These are phyloP conservation scores for Coptodon rendalli DNA, from an alignment of 2,113 vertebrate genomes.

Conservation along the genomic window DNA sequence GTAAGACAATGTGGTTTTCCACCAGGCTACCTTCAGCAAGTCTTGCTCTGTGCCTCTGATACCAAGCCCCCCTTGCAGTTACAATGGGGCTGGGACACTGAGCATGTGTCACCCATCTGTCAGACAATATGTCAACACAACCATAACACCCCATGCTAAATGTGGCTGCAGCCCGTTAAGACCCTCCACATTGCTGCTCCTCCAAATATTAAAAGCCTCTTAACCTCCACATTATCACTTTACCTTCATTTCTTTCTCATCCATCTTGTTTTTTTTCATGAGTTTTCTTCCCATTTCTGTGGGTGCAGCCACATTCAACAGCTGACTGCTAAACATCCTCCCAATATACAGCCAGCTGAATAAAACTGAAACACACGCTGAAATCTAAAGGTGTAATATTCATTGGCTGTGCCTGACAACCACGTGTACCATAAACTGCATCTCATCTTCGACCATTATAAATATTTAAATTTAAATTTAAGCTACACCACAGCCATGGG, in stretches of 20 bases:
- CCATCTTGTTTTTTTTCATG: neutral
- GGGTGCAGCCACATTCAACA: neutral
- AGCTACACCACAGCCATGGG: neutral
- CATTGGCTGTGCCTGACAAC: neutral
- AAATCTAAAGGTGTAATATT: neutral
- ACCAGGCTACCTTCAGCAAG: neutral
- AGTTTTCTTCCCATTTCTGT: neutral
- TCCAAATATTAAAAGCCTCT: neutral
- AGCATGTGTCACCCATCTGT: slow-evolving; percentile 57
- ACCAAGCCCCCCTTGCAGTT: neutral
- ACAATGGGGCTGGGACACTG: slow-evolving; percentile 12
- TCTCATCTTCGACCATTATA: neutral
- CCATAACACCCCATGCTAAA: slow-evolving; percentile 8
- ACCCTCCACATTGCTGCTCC: neutral
- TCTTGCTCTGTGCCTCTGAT: neutral
- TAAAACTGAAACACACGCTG: neutral
- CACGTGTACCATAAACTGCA: neutral
- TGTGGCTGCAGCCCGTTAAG: neutral
- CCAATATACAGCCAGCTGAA: neutral
- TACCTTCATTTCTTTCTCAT: neutral
- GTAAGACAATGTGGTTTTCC: neutral
- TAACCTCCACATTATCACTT: neutral
- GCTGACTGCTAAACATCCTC: neutral
- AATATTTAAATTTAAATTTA: neutral
- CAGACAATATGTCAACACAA: slow-evolving; percentile 48